phyloP scores from a whole-genome alignment of 2,888 invertebrate genomes.

The Smittia sp. region DNA sequence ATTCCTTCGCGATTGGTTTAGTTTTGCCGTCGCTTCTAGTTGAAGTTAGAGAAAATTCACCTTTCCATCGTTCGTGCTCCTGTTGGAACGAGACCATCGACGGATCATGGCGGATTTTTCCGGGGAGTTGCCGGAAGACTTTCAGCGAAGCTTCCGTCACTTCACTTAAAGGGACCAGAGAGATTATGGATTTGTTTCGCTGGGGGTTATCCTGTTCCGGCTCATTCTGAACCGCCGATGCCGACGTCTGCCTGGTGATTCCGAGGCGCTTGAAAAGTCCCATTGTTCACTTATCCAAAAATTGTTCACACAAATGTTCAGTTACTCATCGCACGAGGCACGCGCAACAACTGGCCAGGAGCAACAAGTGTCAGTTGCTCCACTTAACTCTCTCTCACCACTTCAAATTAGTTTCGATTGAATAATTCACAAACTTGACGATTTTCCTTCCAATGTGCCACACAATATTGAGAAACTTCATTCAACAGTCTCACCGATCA shows the following conservation, averaged over 20 bases:
- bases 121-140: slow-evolving; percentile 65
- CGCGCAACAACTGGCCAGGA: background rate
- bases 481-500: background rate
- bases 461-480: background rate
- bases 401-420: background rate
- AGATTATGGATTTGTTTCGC: slow-evolving; percentile 44
- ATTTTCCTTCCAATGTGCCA: background rate
- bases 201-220: background rate
- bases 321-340: background rate
- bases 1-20: background rate
- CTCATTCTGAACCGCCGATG: background rate
- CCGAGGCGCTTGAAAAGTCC: slow-evolving; percentile 33
- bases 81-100: slow-evolving; percentile 60
- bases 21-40: background rate
- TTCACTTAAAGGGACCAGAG: slow-evolving; percentile 55
- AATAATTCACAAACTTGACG: background rate
- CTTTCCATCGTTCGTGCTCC: slow-evolving; percentile 52
- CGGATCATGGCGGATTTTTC: slow-evolving; percentile 65
- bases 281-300: slow-evolving; percentile 11
- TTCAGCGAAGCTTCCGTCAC: slow-evolving; percentile 62
- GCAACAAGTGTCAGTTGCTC: slow-evolving; percentile 8
- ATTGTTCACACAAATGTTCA: background rate
- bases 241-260: too few species aligned
- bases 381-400: background rate
- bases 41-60: slow-evolving; percentile 46